phyloP scores from a whole-genome alignment of 2,888 invertebrate species.

The Apotomis capreana region DNA sequence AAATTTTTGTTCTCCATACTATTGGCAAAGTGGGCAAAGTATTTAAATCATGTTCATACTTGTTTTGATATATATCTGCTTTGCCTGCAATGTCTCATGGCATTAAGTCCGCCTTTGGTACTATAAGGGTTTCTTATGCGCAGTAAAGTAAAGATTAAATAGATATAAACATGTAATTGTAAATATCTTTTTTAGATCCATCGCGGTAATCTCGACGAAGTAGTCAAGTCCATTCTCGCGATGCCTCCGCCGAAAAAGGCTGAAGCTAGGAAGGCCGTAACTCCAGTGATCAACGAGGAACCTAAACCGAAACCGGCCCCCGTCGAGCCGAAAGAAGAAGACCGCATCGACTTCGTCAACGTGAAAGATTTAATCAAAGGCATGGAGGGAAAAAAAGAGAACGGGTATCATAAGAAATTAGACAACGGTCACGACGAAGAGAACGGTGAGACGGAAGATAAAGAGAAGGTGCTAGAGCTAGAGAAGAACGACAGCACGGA shows the following conservation, averaged over 20 bases:
- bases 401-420: conserved; percentile 71
- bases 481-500: conserved; percentile 37
- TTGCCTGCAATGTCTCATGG: no score
- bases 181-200: conserved; percentile 76
- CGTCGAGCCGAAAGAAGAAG: conserved; percentile 72
- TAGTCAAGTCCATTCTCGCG: conserved; percentile 72
- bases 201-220: conserved; percentile 81
- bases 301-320: conserved; percentile 54
- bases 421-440: conserved; percentile 53
- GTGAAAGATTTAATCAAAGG: conserved; percentile 85
- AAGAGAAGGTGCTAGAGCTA: conserved; percentile 39
- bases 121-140: no score
- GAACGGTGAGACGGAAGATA: conserved; percentile 49
- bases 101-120: not conserved
- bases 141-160: no score
- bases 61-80: no score
- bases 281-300: conserved; percentile 59
- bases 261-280: conserved; percentile 62
- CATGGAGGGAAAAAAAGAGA: conserved; percentile 82
- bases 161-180: no score
- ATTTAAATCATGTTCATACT: no score
- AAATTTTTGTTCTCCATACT: no score
- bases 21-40: no score
- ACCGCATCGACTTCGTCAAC: conserved; percentile 81
- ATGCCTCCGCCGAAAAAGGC: conserved; percentile 74